Evolutionary conservation across 2,113 vertebrate genomes (phyloP).

Genomic region (Cyanocitta stelleri): DNA sequence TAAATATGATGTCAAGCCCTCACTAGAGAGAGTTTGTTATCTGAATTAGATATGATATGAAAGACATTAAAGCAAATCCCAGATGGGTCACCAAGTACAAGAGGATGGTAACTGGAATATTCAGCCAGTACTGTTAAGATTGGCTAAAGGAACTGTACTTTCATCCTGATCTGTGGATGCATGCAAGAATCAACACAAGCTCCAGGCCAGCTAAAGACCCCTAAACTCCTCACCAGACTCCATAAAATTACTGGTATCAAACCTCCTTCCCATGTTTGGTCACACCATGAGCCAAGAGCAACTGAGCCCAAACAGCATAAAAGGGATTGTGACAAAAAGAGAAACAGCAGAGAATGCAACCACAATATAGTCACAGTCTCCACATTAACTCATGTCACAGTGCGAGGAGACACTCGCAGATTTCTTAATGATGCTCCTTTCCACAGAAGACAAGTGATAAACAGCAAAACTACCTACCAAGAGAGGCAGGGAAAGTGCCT

Average conservation of each 20-base stretch:
- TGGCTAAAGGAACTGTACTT: not conserved
- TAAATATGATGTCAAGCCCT: slow-evolving; percentile 29
- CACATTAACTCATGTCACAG: not conserved
- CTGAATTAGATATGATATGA: not conserved
- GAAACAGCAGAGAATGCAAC: not conserved
- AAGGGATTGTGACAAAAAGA: not conserved
- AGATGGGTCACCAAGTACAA: not conserved
- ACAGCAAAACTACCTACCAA: not conserved
- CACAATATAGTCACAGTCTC: not conserved
- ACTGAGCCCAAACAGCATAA: fast-evolving
- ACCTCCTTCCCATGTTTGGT: not conserved
- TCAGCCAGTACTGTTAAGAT: not conserved
- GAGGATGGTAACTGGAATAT: not conserved
- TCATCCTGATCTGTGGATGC: not conserved
- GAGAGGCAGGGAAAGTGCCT: not conserved
- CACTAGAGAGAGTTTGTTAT: not conserved
- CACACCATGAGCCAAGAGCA: not conserved
- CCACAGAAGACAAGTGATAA: not conserved
- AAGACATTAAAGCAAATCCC: not conserved
- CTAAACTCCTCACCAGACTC: not conserved
- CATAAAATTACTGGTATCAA: fast-evolving
- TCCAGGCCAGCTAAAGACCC: not conserved
- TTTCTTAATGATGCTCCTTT: not conserved
- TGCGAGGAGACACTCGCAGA: not conserved
- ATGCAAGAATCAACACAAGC: not conserved